phyloP scores from a whole-genome alignment of 2,113 vertebrate species.

The Cottus gobio region DNA sequence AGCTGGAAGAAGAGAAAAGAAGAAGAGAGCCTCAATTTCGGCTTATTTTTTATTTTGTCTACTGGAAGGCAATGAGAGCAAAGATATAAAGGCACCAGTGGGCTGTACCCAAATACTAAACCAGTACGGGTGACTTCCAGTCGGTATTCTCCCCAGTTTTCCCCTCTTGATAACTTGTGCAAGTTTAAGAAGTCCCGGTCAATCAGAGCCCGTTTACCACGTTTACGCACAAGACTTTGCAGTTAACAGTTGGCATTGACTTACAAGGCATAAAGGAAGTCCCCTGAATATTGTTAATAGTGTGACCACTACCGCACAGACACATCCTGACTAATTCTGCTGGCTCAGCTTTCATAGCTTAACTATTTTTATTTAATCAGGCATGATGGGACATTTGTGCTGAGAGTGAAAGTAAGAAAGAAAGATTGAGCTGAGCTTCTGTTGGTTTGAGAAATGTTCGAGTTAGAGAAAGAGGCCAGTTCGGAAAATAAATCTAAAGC shows the following conservation, averaged over 20 bases:
- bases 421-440: no score
- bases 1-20: constrained; percentile 21
- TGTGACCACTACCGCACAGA: constrained; percentile 4
- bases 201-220: neutral
- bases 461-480: neutral
- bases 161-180: neutral
- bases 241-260: neutral
- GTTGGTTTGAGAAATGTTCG: no score
- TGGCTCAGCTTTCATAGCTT: constrained; percentile 44
- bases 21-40: neutral
- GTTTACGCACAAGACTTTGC: neutral
- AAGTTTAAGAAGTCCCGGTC: neutral
- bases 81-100: neutral
- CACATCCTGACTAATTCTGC: neutral
- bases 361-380: constrained; percentile 63
- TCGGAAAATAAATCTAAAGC: neutral
- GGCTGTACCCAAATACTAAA: neutral
- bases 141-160: neutral
- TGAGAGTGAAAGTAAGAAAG: neutral
- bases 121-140: neutral
- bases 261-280: constrained; percentile 18
- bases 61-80: neutral
- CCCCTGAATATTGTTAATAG: neutral
- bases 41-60: neutral
- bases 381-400: constrained; percentile 28